A percentile compares a stretch with the other conserved stretches of the same genome.
phyloP scores from a whole-genome alignment of 2,888 invertebrate species.

The Clepsis dumicolana region DNA sequence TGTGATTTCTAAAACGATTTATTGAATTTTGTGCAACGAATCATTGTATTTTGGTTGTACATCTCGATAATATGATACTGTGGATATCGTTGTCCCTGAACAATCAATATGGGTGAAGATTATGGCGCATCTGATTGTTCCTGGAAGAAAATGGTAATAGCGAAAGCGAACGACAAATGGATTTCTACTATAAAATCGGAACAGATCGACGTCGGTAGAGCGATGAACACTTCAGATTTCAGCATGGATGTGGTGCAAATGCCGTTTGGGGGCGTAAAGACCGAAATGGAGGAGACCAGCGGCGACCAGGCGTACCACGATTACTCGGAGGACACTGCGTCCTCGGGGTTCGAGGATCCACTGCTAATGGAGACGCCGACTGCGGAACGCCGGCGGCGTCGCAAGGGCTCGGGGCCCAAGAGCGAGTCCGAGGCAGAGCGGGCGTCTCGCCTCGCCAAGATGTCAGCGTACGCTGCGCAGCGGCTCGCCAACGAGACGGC shows the following conservation, averaged over 20 bases:
- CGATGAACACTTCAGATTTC: constrained; percentile 55
- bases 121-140: constrained; percentile 69
- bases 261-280: constrained; percentile 56
- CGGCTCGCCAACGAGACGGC: constrained; percentile 77
- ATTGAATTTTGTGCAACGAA: constrained; percentile 32
- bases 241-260: constrained; percentile 54
- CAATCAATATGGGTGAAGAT: constrained; percentile 82
- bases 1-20: constrained; percentile 34
- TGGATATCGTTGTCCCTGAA: constrained; percentile 79
- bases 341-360: constrained; percentile 60
- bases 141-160: constrained; percentile 80
- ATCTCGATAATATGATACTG: constrained; percentile 72
- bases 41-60: constrained; percentile 31
- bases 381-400: constrained; percentile 50
- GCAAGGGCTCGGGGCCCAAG: constrained; percentile 56
- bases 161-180: constrained; percentile 76
- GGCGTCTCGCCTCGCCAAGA: constrained; percentile 70
- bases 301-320: constrained; percentile 46
- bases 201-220: constrained; percentile 50
- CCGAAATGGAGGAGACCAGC: constrained; percentile 51
- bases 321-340: constrained; percentile 43
- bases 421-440: constrained; percentile 70
- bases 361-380: constrained; percentile 49
- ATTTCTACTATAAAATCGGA: constrained; percentile 66
- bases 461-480: constrained; percentile 80